phyloP scores from a whole-genome alignment of 2,113 vertebrate species.

The Macrotus californicus region DNA sequence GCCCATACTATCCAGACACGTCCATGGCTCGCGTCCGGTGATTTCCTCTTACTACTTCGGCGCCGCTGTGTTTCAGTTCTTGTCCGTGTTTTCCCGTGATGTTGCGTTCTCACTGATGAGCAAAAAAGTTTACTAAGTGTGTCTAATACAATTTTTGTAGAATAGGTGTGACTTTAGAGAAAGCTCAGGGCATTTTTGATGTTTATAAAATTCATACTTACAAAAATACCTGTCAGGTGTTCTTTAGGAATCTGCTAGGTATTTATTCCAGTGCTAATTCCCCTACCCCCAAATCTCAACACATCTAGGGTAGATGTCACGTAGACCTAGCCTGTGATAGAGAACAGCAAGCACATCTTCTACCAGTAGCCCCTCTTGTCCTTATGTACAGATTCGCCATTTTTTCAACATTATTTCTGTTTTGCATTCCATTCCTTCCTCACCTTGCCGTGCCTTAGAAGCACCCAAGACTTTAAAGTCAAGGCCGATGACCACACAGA shows the following conservation, averaged over 20 bases:
- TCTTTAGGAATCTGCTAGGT: not conserved
- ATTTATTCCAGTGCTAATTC: not conserved
- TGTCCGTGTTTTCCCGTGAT: not conserved
- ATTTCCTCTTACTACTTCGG: not conserved
- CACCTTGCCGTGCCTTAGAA: not conserved
- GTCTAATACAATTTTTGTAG: not conserved
- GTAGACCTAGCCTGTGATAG: not conserved
- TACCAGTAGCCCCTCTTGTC: not conserved
- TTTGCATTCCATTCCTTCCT: not conserved
- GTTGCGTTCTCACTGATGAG: not conserved
- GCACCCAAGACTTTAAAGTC: not conserved
- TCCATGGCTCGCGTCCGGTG: not conserved
- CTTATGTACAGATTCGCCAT: not conserved
- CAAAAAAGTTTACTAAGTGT: not conserved
- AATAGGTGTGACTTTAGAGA: constrained; percentile 1
- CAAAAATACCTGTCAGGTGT: not conserved
- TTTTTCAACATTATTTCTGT: not conserved
- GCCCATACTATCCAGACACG: not conserved
- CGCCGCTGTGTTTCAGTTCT: not conserved
- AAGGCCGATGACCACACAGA: not conserved
- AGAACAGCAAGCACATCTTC: not conserved
- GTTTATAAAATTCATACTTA: not conserved
- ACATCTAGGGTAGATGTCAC: not conserved
- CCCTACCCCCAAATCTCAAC: not conserved
- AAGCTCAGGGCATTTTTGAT: not conserved